Base-by-base conservation (phyloP, 2,888 invertebrate genomes). In the Falcaria lacertinaria region DNA sequence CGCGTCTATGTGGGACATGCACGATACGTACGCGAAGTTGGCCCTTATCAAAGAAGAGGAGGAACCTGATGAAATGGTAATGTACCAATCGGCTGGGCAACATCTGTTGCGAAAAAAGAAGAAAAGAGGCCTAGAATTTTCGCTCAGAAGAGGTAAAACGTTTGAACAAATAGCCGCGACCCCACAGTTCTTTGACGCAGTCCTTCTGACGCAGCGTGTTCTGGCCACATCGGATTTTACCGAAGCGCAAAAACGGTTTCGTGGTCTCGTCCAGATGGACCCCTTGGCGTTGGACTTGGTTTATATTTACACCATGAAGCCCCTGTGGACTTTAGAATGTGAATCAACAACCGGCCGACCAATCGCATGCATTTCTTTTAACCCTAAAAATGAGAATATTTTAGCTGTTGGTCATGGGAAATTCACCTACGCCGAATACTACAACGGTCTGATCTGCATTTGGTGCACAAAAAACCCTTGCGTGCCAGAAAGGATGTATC, bases 401-500 rank as follows among this genome's bases (percentile, higher is more conserved):
- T 66, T 96, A 33, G 96, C 95, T 0, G 94, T 94, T 0, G 94
- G 91, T 8, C 95, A 96, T 65, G 95, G 95, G 0, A 91, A 92
- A 60, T 93, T 91, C 53, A 90, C 87, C 25, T 92, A 91, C 63
- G 83, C 88, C 0, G 91, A 92, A 19, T 74, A 80, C 0, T 79
- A 79, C n/a, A 74, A 74, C 1, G 96, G 96, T 0, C 64, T 93
- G 32, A 90, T 96, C 1, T 91, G 93, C 55, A 75, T 96, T 44
- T 96, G 96, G 96, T 94, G 93, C 61, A 93, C 93, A 1, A 94
- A 96, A 76, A 96, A 96, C 74, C 95, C 95, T 0, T 91, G 91
- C 11, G 92, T 93, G 64, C 96, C 96, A 0, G 96, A 95, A 70
- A 89, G 94, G 48, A 66, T 89, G 4, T 95, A 93, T 60, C 59